Evolutionary conservation across 2,888 invertebrate species (phyloP), one percentile per base, ranked within the genome.

Genomic region (Ramazzottius varieornatus): DNA sequence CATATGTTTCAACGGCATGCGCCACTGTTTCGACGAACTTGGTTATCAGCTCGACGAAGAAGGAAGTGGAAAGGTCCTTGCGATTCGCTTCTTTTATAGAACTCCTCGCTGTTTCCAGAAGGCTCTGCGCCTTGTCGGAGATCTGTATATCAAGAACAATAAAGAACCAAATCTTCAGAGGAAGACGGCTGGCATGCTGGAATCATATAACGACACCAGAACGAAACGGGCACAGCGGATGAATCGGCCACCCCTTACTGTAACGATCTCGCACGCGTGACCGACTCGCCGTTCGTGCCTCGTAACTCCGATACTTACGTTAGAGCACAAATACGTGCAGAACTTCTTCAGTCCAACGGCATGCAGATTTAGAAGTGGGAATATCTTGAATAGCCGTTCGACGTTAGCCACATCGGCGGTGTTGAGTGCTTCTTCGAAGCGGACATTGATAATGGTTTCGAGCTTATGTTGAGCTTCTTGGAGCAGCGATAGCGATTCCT

Each of bases 371-470:
- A 99, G 80, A 67, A 94, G 80, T 0, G 98, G 96, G 77, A 94
- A 98, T 72, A 98, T 84, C 77, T 94, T 94, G 76, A 96, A 96
- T 74, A 94, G 88, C 66, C 94, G 80, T 74, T 94, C 92, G 29
- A 94, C 87, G 0, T 87, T 86, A 0, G 86, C 86, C 54, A 88
- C 81, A 75, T 96, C 93, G 71, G 88, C 87, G 65, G 83, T 2
- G 73, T 70, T 65, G 46, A 40, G 16, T 40, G 64, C 66, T 73
- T 91, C 90, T 71, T 91, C 88, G 75, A 96, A 93, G 73, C 88
- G 84, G 65, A 81, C 81, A 64, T 83, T 82, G 1, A 90, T 82
- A 66, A 87, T 83, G 8, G 79, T 78, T 70, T 81, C 80, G 64
- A 88, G 77, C 72, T 86, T 83, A 68, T 80, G 80, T 13, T 86